Base-by-base conservation (phyloP, 2,888 invertebrate species). In the Syrphus vitripennis region DNA sequence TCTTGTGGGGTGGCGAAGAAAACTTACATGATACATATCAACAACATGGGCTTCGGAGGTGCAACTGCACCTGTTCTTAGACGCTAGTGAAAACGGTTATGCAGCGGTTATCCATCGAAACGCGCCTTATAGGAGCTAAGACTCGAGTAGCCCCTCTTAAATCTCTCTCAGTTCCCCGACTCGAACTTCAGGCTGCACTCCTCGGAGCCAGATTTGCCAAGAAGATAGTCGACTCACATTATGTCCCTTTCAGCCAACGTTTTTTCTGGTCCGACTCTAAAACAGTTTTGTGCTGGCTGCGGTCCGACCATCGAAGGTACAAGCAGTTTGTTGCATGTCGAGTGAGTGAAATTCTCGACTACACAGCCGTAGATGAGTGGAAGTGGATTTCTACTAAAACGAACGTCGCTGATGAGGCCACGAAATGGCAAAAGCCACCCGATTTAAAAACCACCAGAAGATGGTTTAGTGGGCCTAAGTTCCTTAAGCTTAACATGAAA, bases 1-100 rank as follows among this genome's bases (percentile, higher is more conserved):
- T 90, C 77, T 45, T 90, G 10, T 91, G 90, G 90, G 80, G 90
- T n/a, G 88, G 16, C 57, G 6, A 70, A 65, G 21, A 10, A 88
- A 89, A 10, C 88, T 87, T 9, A 63, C 88, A 31, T 88, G 87
- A 21, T 89, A 88, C 21, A n/a, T 37, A 24, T 45, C 4, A 1
- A 7, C 1, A 5, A 9, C n/a, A 6, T 10, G 19, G 31, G 29
- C n/a, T 2, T 19, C 19, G 1, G 14, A 34, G 0, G 29, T 31
- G 24, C 19, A 59, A 34, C 12, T 65, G 12, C n/a, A n/a, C n/a
- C n/a, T n/a, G n/a, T n/a, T n/a, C n/a, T n/a, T n/a, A n/a, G n/a
- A n/a, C n/a, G n/a, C 34, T 12, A 57, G 57, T 6, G 16, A 57
- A 19, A 57, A 72, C 12, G 89, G 88, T 3, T 89, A 74, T 55